Base-by-base conservation (phyloP, 2,888 invertebrate species). In the Chrysomela aeneicollis region DNA sequence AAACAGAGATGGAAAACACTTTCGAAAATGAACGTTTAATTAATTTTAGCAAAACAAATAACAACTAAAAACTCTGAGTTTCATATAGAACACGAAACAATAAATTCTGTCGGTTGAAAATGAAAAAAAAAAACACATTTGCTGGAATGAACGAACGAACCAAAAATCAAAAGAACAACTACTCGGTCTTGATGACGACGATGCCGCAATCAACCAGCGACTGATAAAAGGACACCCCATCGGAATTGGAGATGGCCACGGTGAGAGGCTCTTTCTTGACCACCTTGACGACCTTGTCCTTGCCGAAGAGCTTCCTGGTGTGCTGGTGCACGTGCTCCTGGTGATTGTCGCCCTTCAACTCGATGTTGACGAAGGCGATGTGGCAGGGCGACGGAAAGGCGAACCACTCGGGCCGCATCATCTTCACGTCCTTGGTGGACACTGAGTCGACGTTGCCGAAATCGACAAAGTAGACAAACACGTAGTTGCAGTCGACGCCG, bases 381-480 rank as follows among this genome's bases (percentile, higher is more conserved):
- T 87, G 77, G 9, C 85, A 85, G 0, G 84, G 84, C 2, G 88
- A 84, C 0, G 88, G 87, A 59, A 87, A 78, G 42, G 79, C 74
- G 1, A 84, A 74, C 81, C 87, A 86, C 26, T 86, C 83, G 0
- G 82, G 78, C 37, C 81, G 82, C 62, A 87, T 86, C 74, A 84
- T 84, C 62, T 85, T 85, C 0, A 87, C 79, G n/a, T 86, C 80
- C 8, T 79, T 73, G 18, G 82, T 71, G 0, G 84, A 69, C 18
- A 90, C 81, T 0, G 83, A 73, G 76, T 89, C 89, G 6, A 84
- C 80, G 74, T 92, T 92, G 1, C 93, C 92, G 75, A 87, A 93
- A 80, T 94, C 94, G 0, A 93, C 88, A 79, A 89, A 94, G 69
- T 85, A 83, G 0, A 94, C 88, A 73, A 86, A 85, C 0, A 90